Conservation (phyloP, 1,140 invertebrate genomes). For the Aphaenogaster ashmeadi region DNA sequence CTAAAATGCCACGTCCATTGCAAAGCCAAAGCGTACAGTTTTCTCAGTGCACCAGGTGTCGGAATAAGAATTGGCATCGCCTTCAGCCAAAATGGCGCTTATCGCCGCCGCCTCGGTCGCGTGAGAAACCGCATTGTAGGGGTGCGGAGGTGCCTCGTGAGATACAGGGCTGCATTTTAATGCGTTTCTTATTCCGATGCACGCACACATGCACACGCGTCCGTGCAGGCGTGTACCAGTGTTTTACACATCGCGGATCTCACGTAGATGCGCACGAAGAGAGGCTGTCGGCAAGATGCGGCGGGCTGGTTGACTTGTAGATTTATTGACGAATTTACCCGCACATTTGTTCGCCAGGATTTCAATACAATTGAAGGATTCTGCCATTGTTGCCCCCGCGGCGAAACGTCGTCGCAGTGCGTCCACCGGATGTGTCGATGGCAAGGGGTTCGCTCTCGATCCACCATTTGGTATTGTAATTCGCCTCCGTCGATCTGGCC, state of each 20-base stretch:
- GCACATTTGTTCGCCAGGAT: constrained; percentile 82
- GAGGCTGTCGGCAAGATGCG: constrained; percentile 18
- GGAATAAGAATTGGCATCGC: constrained; percentile 77
- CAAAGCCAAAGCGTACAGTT: neutral
- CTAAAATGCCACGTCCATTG: neutral
- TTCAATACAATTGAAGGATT: constrained; percentile 84
- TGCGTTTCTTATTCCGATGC: constrained; percentile 65
- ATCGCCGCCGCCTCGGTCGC: constrained; percentile 63
- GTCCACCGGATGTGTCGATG: constrained; percentile 22
- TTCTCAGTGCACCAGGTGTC: constrained; percentile 73
- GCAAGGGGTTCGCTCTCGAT: constrained; percentile 13
- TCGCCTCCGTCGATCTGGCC: constrained; percentile 68
- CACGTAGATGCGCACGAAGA: constrained; percentile 27
- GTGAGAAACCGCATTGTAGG: constrained; percentile 61
- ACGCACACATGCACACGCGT: constrained; percentile 9
- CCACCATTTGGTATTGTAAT: constrained; percentile 82
- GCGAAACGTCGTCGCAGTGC: constrained; percentile 62
- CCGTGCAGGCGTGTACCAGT: neutral
- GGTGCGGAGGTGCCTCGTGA: constrained; percentile 22
- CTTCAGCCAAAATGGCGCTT: constrained; percentile 76
- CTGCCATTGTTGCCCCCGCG: constrained; percentile 73
- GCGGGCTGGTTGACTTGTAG: constrained; percentile 79
- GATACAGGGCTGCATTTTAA: constrained; percentile 69
- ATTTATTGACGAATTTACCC: constrained; percentile 84
- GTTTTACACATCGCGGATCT: constrained; percentile 27